Evolutionary conservation across 2,113 vertebrate species (phyloP).

Genomic region (Grus americana): DNA sequence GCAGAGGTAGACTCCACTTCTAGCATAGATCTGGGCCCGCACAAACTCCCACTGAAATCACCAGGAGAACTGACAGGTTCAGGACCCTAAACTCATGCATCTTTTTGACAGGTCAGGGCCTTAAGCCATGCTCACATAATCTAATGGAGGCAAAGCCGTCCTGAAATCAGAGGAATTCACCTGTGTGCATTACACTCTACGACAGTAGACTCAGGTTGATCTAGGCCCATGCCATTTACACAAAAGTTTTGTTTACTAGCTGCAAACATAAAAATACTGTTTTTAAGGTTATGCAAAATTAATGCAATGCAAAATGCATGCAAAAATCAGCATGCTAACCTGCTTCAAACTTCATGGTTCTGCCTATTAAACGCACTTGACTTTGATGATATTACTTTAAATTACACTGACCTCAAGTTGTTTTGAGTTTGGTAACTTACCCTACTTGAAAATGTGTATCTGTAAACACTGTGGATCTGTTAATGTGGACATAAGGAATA

Average conservation of each 20-base stretch:
- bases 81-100: not conserved
- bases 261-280: not conserved
- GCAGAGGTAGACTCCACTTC: not conserved
- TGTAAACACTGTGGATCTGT: not conserved
- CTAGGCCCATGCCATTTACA: not conserved
- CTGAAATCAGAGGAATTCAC: not conserved
- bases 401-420: not conserved
- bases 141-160: not conserved
- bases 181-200: not conserved
- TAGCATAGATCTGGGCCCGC: not conserved
- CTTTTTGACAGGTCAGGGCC: not conserved
- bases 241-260: not conserved
- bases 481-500: accelerated
- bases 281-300: not conserved
- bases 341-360: not conserved
- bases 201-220: not conserved
- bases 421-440: not conserved
- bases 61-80: not conserved
- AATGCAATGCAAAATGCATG: not conserved
- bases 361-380: not conserved
- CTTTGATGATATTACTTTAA: not conserved
- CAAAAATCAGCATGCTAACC: not conserved
- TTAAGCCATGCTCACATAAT: not conserved
- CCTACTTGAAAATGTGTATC: accelerated
- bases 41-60: not conserved